Evolutionary conservation across 1,140 invertebrate genomes (phyloP).

Genomic region (Aplysia californica): DNA sequence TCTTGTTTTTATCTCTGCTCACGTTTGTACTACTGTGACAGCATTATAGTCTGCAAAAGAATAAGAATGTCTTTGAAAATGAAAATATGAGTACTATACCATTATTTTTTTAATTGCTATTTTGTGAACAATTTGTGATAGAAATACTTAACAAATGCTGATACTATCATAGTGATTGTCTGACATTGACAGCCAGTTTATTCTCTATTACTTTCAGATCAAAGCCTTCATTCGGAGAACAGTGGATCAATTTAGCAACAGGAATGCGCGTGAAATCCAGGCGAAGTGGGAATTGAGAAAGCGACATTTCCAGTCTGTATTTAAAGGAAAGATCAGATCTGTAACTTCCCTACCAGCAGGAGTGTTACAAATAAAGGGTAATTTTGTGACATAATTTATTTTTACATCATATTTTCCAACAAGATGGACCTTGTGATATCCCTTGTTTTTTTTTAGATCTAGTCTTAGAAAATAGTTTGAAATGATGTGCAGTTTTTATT

Average conservation of each 20-base stretch:
- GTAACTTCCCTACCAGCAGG: background rate
- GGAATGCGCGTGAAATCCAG: conserved; percentile 19
- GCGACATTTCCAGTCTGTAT: background rate
- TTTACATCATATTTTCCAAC: background rate
- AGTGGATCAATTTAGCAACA: conserved; percentile 2
- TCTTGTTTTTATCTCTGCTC: no score
- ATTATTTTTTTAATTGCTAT: no score
- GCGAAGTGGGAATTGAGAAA: conserved; percentile 6
- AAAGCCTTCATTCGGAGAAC: conserved; percentile 4
- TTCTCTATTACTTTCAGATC: conserved; percentile 1
- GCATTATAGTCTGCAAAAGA: no score
- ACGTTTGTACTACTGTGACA: no score
- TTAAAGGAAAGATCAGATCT: background rate
- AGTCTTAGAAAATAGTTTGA: background rate
- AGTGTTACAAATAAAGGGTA: background rate
- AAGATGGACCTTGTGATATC: background rate
- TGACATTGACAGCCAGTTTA: background rate
- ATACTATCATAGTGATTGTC: background rate
- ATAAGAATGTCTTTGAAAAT: no score
- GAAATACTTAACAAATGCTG: no score
- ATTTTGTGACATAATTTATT: background rate
- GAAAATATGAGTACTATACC: no score
- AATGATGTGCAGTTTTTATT: no score
- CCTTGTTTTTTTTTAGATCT: background rate
- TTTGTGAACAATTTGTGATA: no score